Evolutionary conservation across 2,888 invertebrate species (phyloP).

Genomic region (Melinaea menophilus): DNA sequence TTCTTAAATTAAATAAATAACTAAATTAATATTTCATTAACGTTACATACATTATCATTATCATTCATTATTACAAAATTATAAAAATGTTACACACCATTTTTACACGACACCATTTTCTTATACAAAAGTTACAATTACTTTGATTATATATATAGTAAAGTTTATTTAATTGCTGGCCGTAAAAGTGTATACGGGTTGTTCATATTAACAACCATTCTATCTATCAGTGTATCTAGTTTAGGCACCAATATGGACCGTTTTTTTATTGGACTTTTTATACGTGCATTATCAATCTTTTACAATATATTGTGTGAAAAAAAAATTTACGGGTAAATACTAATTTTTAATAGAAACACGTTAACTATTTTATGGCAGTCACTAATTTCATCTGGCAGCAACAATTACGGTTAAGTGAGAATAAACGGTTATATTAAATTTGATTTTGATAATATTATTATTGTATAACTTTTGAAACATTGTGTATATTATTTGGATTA

Average conservation of each 20-base stretch:
- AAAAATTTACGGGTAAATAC: too few relatives aligned
- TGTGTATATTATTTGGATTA: too few relatives aligned
- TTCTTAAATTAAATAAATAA: slow-evolving; percentile 23
- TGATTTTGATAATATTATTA: too few relatives aligned
- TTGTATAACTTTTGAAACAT: too few relatives aligned
- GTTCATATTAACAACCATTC: background rate
- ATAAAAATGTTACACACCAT: slow-evolving; percentile 33
- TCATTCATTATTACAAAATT: slow-evolving; percentile 38
- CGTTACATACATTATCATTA: slow-evolving; percentile 38
- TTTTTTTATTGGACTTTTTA: slow-evolving; percentile 19
- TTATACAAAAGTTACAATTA: slow-evolving; percentile 33
- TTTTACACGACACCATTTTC: slow-evolving; percentile 26
- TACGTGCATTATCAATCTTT: slow-evolving; percentile 11
- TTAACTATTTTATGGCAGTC: slow-evolving; percentile 26
- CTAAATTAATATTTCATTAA: slow-evolving; percentile 44
- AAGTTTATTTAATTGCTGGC: background rate
- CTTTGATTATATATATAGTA: slow-evolving; percentile 24
- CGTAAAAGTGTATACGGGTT: background rate
- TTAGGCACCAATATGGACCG: slow-evolving; percentile 28
- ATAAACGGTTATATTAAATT: slow-evolving; percentile 11
- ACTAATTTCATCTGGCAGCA: slow-evolving; percentile 30
- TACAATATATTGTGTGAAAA: too few relatives aligned
- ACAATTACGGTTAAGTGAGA: slow-evolving; percentile 15
- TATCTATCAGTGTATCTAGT: slow-evolving; percentile 20
- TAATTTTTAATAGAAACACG: slow-evolving; percentile 12